Conservation (phyloP, 2,113 vertebrate genomes). For the Alosa alosa region DNA sequence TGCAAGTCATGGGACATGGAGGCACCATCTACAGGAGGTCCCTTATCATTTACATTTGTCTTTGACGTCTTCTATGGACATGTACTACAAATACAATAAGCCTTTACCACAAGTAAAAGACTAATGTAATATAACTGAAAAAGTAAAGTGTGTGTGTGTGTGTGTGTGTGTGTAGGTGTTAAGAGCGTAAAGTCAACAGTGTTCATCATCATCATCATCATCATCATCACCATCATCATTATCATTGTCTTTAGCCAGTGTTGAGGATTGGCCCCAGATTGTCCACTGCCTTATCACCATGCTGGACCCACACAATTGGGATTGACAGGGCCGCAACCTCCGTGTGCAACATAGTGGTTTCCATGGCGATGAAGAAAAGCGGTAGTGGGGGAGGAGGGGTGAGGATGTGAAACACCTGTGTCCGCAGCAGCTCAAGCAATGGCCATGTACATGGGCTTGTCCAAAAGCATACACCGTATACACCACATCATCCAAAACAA, state of each 20-base stretch:
- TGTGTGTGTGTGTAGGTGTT: too few relatives aligned
- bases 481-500: background rate
- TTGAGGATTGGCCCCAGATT: background rate
- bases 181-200: too few relatives aligned
- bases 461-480: background rate
- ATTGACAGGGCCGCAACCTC: background rate
- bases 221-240: too few relatives aligned
- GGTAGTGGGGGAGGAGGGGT: background rate
- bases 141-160: too few relatives aligned
- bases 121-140: background rate
- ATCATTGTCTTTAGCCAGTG: background rate
- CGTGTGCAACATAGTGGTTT: background rate
- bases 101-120: background rate
- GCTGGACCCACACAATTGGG: background rate
- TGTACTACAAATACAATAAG: background rate
- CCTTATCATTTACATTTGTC: background rate
- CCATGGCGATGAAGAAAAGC: background rate
- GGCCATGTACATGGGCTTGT: background rate
- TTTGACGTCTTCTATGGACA: background rate
- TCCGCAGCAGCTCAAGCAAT: background rate
- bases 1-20: background rate
- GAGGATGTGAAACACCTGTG: constrained; percentile 6
- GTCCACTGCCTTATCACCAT: background rate
- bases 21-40: background rate
- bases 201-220: background rate